Evolutionary conservation across 2,797 vertebrate species (phyloP), one percentile per base, ranked within the genome.

Genomic region (Trachops cirrhosus): DNA sequence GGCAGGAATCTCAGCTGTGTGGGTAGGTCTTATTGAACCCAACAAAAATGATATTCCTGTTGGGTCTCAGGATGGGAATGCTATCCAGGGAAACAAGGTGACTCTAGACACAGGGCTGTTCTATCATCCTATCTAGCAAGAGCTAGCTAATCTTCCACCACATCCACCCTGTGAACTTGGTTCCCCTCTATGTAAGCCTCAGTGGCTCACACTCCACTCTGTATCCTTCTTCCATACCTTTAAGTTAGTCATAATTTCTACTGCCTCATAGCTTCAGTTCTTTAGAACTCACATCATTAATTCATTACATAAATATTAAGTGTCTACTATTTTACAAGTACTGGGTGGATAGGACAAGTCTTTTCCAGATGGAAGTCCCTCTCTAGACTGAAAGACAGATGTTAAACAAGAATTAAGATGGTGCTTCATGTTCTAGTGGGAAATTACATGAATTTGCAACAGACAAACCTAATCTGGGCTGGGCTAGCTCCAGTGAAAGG

Each of bases 381-480:
- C 39, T 86, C 34, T 78, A 75, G 46, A 89, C 67, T 78, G 54
- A 93, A 93, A 91, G 67, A 85, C 22, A 90, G 70, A 94, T 2
- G 5, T 6, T 74, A 57, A 83, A 70, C 48, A 77, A 90, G 50
- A 73, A 54, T 83, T 67, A 62, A 52, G 59, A 44, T 9, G 37
- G 9, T 70, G 68, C 32, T 79, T 92, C 82, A 41, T 50, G 50
- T 52, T 93, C 67, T 78, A 80, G 50, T 59, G 89, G 71, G 87
- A 94, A 96, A 75, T 70, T 86, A 34, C 18, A 37, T 32, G 74
- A 67, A 91, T 86, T 62, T 67, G 34, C 8, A 67, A 70, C 62
- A 90, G 24, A 89, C 74, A 84, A 85, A 78, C 12, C 71, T 79
- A 94, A 95, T 85, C n/a, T 95, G 52, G 50, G 41, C 83, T 77